Percentiles rank a stretch among this genome's conserved stretches.
phyloP scores from a whole-genome alignment of 1,140 invertebrate species.

The Eueides isabella region DNA sequence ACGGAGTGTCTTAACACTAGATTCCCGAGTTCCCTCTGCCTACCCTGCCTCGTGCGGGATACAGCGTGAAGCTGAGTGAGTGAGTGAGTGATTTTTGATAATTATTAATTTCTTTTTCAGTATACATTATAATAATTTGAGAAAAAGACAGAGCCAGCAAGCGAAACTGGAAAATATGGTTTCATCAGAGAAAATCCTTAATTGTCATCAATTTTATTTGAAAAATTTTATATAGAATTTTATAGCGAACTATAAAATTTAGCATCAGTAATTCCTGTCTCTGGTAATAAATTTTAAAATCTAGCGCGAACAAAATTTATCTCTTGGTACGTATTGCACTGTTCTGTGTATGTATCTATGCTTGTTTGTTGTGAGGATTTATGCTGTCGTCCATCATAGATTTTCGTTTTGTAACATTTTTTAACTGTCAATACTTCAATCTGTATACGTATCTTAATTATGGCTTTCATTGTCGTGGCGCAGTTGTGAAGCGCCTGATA shows the following conservation, averaged over 20 bases:
- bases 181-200: background rate
- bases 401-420: background rate
- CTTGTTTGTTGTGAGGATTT: slow-evolving; percentile 23
- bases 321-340: slow-evolving; percentile 26
- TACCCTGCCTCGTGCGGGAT: no score
- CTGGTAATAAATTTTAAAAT: slow-evolving; percentile 31
- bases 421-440: background rate
- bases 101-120: no score
- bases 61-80: no score
- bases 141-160: background rate
- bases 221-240: slow-evolving; percentile 26
- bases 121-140: no score
- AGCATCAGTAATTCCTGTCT: slow-evolving; percentile 31
- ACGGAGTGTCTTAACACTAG: no score
- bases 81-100: no score
- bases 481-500: no score
- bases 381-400: slow-evolving; percentile 25
- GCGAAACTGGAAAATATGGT: background rate
- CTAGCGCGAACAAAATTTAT: slow-evolving; percentile 24
- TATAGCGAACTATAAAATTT: slow-evolving; percentile 26
- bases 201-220: slow-evolving; percentile 11
- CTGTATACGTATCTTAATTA: no score
- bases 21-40: no score
- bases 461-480: no score
- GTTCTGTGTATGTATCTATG: slow-evolving; percentile 7